These are phyloP conservation scores for Narcine bancroftii DNA, from an alignment of 2,113 vertebrate genomes.

Conservation along the genomic window DNA sequence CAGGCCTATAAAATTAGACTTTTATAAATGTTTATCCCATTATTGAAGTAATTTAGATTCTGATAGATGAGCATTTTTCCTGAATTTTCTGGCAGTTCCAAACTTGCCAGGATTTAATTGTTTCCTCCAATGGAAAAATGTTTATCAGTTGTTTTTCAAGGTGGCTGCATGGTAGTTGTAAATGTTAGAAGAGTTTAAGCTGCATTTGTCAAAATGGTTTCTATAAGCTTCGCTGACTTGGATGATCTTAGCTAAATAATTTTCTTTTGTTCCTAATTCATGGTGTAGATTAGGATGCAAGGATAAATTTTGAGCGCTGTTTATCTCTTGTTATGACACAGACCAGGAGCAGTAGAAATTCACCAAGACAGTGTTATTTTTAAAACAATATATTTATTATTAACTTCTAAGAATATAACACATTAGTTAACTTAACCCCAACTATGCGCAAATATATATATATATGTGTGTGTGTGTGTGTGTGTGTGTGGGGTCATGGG, in stretches of 20 bases:
- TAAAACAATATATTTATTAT: no score
- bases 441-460: no score
- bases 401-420: no score
- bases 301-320: not conserved
- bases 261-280: not conserved
- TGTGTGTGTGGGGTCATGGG: no score
- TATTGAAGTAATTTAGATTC: not conserved
- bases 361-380: no score
- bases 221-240: not conserved
- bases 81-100: not conserved
- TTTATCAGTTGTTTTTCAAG: not conserved
- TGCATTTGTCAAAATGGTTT: slow-evolving; percentile 24
- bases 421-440: no score
- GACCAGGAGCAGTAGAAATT: no score
- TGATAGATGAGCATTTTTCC: slow-evolving; percentile 9
- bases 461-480: no score
- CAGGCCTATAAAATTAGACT: slow-evolving; percentile 6
- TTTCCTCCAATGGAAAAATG: not conserved
- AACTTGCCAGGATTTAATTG: not conserved
- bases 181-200: not conserved
- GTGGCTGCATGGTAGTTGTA: not conserved
- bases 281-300: not conserved
- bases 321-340: no score
- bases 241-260: not conserved
- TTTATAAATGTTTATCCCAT: slow-evolving; percentile 14